Base-by-base conservation (phyloP, 2,888 invertebrate genomes). In the Xestia ashworthii region DNA sequence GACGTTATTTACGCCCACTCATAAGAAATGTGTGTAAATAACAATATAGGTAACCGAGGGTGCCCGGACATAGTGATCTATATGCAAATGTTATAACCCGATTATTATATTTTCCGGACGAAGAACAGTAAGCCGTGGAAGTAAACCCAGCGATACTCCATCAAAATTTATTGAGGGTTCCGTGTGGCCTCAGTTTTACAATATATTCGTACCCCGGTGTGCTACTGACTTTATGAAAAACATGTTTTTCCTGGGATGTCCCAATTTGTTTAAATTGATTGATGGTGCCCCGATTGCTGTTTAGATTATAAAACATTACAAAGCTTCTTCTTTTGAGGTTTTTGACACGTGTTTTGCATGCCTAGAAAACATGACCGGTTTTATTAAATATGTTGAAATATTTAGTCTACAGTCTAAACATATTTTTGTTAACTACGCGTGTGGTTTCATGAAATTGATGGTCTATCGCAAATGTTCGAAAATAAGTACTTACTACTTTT, bases 41-140 rank as follows among this genome's bases (percentile, higher is more conserved):
- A 93, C 90, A 93, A 92, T 92, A 92, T 93, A 91, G 88, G 91
- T 89, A 89, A 84, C 87, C 83, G 87, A 89, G 89, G 90, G 89
- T 91, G 88, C 87, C 88, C 92, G 91, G 92, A 94, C 93, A 93
- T 83, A 89, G 95, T 95, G 96, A 96, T 96, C 95, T 96, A 96
- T 95, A 96, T 96, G 96, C 93, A 95, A 96, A 96, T 96, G 91
- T 95, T 95, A 96, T 95, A 95, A 94, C 95, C 94, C 94, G 95
- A 95, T 96, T 96, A 96, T 96, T 96, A 96, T 96, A 95, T 95
- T 95, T 93, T 91, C 93, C 92, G 89, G 90, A 87, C 89, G 87
- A 91, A 93, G 91, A 93, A 94, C 93, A 91, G 93, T 93, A 93
- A 93, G 93, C 93, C 90, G 90, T 88, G 92, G 91, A 93, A 93